These are phyloP conservation scores for Halcyon chelicuti DNA, from an alignment of 2,797 vertebrate genomes.

Conservation along the genomic window DNA sequence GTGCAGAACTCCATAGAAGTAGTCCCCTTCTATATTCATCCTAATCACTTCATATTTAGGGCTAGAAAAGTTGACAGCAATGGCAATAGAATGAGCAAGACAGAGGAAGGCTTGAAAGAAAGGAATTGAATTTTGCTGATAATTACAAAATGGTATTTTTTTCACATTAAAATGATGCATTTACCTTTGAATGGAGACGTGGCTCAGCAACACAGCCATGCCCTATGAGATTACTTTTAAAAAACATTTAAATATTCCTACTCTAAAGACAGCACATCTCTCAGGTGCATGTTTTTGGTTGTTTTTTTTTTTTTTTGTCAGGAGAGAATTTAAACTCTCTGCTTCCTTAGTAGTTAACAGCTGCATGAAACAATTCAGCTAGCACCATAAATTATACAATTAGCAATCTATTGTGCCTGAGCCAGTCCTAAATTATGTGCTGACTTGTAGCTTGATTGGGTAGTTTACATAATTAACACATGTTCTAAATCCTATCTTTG, in stretches of 20 bases:
- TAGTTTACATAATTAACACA: background rate
- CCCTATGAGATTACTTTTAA: background rate
- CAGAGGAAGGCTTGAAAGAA: background rate
- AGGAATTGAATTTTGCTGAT: background rate
- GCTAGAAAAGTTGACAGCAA: background rate
- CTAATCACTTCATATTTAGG: background rate
- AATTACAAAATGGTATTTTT: background rate
- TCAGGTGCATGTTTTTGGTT: background rate
- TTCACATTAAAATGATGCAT: background rate
- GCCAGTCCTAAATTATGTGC: background rate
- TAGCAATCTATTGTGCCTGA: background rate
- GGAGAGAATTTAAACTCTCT: background rate
- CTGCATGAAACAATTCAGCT: background rate
- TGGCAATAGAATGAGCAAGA: accelerated
- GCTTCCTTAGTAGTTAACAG: background rate
- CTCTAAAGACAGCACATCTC: background rate
- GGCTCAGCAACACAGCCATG: background rate
- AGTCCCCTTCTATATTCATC: background rate
- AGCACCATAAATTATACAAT: background rate
- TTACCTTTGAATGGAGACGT: background rate
- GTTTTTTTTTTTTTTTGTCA: background rate
- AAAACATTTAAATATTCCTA: background rate
- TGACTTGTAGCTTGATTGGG: background rate
- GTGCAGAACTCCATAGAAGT: background rate
- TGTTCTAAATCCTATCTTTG: background rate